These are phyloP conservation scores for Horisme vitalbata DNA, from an alignment of 2,888 invertebrate species.

Conservation along the genomic window DNA sequence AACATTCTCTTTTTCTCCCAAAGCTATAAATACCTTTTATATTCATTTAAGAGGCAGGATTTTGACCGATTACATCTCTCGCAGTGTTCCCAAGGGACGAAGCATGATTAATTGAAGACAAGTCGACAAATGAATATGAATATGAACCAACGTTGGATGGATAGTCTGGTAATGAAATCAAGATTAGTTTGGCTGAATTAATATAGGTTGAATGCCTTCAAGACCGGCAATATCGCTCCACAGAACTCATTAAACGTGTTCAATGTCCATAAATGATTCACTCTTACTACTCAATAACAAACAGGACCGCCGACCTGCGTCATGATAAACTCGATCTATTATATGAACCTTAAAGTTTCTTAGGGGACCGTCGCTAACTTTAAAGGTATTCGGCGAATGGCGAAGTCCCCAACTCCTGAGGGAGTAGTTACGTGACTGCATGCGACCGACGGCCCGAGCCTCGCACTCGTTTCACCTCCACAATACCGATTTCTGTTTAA, in stretches of 20 bases:
- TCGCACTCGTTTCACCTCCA: constrained; percentile 32
- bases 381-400: constrained; percentile 56
- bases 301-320: constrained; percentile 16
- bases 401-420: constrained; percentile 47
- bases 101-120: constrained; percentile 30
- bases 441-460: constrained; percentile 45
- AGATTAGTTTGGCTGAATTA: constrained; percentile 23
- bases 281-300: constrained; percentile 20
- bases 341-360: constrained; percentile 34
- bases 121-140: constrained; percentile 28
- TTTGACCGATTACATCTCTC: constrained; percentile 30
- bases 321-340: constrained; percentile 31
- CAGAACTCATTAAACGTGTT: constrained; percentile 13
- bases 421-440: constrained; percentile 63
- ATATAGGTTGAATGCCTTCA: constrained; percentile 8
- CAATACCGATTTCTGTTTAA: constrained; percentile 35
- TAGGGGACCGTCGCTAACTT: constrained; percentile 30
- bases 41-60: constrained; percentile 10
- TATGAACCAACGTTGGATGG: constrained; percentile 21
- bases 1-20: too few relatives aligned
- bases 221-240: constrained; percentile 7
- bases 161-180: constrained; percentile 19
- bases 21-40: too few relatives aligned
- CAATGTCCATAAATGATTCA: constrained; percentile 11
- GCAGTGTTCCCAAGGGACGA: constrained; percentile 18